Evolutionary conservation across 2,113 vertebrate species (phyloP).

Genomic region (Gopherus evgoodei): DNA sequence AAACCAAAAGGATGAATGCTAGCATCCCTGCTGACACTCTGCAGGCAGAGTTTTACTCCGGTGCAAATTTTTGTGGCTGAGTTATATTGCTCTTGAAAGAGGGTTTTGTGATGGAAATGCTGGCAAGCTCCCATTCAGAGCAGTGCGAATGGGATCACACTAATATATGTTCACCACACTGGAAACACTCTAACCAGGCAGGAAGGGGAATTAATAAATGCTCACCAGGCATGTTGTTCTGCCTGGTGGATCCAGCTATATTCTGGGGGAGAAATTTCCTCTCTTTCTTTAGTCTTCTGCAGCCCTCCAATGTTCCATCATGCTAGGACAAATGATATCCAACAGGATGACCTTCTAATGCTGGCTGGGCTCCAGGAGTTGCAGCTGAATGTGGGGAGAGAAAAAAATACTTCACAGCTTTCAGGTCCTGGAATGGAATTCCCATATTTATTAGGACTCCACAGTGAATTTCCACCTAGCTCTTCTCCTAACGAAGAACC

Average conservation of each 20-base stretch:
- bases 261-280: not conserved
- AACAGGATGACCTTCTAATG: slow-evolving; percentile 22
- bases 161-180: slow-evolving; percentile 49
- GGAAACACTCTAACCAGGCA: not conserved
- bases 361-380: not conserved
- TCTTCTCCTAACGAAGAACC: not conserved
- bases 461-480: not conserved
- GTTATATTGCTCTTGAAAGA: slow-evolving; percentile 42
- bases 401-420: slow-evolving; percentile 47
- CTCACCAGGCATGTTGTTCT: slow-evolving; percentile 48
- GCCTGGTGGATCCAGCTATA: slow-evolving; percentile 46
- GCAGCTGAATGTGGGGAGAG: not conserved
- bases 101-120: slow-evolving; percentile 63
- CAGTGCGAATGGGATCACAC: slow-evolving; percentile 54
- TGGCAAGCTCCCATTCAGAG: slow-evolving; percentile 65
- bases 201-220: slow-evolving; percentile 49
- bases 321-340: slow-evolving; percentile 44
- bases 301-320: slow-evolving; percentile 24
- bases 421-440: not conserved
- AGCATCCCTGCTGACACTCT: slow-evolving; percentile 32
- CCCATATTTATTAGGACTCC: not conserved
- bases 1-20: slow-evolving; percentile 55
- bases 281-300: slow-evolving; percentile 33
- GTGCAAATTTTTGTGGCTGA: slow-evolving; percentile 56
- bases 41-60: slow-evolving; percentile 51